A percentile compares a stretch with the other conserved stretches of the same genome.
Conservation (phyloP, 2,113 vertebrate genomes). For the Lepidothrix coronata region DNA sequence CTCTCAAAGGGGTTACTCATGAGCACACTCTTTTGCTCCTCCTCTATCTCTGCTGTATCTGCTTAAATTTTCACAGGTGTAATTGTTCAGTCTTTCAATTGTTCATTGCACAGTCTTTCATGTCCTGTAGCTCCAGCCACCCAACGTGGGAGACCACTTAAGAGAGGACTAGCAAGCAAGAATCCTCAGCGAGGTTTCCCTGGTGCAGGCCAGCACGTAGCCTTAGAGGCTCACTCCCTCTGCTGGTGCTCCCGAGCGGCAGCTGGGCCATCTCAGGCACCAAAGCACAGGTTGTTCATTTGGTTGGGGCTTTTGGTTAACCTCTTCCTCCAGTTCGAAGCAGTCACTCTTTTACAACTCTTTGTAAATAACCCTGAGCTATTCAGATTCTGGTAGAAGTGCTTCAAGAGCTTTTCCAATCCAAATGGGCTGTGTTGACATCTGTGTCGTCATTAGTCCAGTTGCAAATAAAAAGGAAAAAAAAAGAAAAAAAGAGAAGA, state of each 20-base stretch:
- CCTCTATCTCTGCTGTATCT: neutral
- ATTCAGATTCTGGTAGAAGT: neutral
- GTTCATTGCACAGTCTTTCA: neutral
- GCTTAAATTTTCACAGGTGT: neutral
- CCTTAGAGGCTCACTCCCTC: conserved; percentile 58
- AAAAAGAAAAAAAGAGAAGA: neutral
- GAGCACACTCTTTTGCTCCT: neutral
- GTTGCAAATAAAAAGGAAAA: neutral
- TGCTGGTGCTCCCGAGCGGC: conserved; percentile 10
- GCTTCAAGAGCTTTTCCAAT: neutral
- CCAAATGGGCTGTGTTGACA: neutral
- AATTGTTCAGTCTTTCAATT: no score
- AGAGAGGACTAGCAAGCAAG: neutral
- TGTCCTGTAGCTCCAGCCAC: neutral
- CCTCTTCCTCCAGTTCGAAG: neutral
- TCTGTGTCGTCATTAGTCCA: neutral
- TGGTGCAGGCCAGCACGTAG: neutral
- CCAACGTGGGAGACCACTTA: neutral
- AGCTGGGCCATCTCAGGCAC: neutral
- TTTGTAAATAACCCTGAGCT: neutral
- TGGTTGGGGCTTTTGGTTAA: neutral
- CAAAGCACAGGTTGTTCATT: neutral
- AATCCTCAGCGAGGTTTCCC: neutral
- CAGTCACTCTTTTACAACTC: neutral
- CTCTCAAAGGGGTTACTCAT: neutral